These are phyloP conservation scores for Exocentrus adspersus DNA, from an alignment of 2,888 invertebrate genomes.

Conservation along the genomic window DNA sequence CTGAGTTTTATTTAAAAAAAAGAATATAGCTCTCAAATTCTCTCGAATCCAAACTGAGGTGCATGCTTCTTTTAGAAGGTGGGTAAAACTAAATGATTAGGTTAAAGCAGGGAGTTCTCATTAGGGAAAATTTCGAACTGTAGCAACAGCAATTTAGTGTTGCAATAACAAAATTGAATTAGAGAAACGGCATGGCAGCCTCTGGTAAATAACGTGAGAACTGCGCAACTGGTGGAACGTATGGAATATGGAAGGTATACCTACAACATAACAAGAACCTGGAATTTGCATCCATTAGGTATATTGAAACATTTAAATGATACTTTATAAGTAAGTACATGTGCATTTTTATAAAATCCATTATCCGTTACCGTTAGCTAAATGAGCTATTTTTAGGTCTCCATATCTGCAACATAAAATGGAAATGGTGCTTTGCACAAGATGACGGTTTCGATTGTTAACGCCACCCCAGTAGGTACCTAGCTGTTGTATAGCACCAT, in stretches of 20 bases:
- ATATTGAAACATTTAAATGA: too few species aligned
- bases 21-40: too few species aligned
- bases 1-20: too few species aligned
- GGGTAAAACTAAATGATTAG: neutral
- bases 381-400: slow-evolving; percentile 5
- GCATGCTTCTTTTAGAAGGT: neutral
- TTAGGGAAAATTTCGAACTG: neutral
- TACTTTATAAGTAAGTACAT: too few species aligned
- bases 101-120: neutral
- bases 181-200: neutral
- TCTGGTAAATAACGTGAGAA: neutral
- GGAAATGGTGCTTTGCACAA: slow-evolving; percentile 16
- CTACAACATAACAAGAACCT: too few species aligned
- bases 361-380: neutral
- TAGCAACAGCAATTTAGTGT: neutral
- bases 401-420: slow-evolving; percentile 1
- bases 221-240: neutral
- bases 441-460: slow-evolving; percentile 11
- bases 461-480: too few species aligned
- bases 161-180: neutral
- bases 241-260: neutral
- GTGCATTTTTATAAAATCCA: neutral
- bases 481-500: too few species aligned
- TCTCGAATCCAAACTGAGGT: too few species aligned
- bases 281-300: too few species aligned